These are phyloP conservation scores for Cepaea hortensis DNA, from an alignment of 2,888 invertebrate genomes.

Conservation along the genomic window DNA sequence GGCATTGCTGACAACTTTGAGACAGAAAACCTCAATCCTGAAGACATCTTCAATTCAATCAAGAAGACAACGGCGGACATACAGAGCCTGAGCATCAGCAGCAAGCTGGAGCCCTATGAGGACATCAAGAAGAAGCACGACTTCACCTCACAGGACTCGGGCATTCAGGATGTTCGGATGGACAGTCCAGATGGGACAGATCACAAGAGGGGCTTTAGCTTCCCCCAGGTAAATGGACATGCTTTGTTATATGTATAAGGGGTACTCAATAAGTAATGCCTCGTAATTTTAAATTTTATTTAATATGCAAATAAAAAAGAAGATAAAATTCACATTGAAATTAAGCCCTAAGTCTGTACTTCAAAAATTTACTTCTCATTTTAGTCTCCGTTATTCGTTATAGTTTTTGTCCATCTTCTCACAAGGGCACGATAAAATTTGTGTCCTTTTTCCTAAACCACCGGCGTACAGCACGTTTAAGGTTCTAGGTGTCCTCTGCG, in stretches of 20 bases:
- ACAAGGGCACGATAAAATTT: no score
- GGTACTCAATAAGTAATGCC: no score
- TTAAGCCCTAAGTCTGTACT: no score
- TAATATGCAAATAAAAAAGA: no score
- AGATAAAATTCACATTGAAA: no score
- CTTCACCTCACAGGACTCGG: constrained; percentile 86
- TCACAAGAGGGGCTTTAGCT: constrained; percentile 35
- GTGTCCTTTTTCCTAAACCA: no score
- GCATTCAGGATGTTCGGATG: constrained; percentile 83
- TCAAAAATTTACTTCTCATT: no score
- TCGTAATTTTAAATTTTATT: no score
- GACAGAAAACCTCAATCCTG: constrained; percentile 80
- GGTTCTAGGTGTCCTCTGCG: no score
- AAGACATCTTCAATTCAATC: constrained; percentile 85
- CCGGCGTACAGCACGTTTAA: no score
- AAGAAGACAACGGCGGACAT: constrained; percentile 94
- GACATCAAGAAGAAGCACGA: constrained; percentile 72
- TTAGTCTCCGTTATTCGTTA: no score
- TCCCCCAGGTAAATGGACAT: constrained; percentile 11
- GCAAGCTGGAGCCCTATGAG: constrained; percentile 71
- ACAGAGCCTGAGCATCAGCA: constrained; percentile 85
- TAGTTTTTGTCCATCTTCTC: no score
- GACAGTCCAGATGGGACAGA: constrained; percentile 71
- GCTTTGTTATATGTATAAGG: background rate
- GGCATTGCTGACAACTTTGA: constrained; percentile 65